Base-by-base conservation (phyloP, 1,140 invertebrate genomes). In the Trichonephila inaurata region DNA sequence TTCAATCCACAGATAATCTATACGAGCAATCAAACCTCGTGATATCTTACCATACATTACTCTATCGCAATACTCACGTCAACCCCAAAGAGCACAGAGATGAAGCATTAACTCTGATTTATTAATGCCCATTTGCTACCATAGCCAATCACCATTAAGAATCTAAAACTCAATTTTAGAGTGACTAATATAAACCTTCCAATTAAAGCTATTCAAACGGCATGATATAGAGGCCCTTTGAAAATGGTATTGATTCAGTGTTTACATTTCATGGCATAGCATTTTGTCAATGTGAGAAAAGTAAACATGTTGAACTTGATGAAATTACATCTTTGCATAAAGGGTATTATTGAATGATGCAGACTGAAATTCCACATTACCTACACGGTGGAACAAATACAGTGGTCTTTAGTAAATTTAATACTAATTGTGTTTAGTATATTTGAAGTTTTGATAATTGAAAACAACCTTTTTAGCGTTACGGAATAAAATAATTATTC, bases 111-210 rank as follows among this genome's bases (percentile, higher is more conserved):
- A 88, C 64, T 88, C 64, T 88, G 86, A 88, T 88, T 88, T 88
- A 88, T 88, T 88, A 64, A 40, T 58, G 51, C 16, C 86, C 82
- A 60, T 83, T 83, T 60, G 44, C 44, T 51, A 58, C 82, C 24
- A 64, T 77, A 24, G 0, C 88, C n/a, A 72, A 89, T 89, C 88
- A 60, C 40, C 88, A 89, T 89, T 66, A 60, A 89, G 88, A 77
- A 89, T 89, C 88, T 89, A 89, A 89, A 89, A 89, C 88, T 89
- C 66, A 89, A 89, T 89, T 89, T 89, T 66, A 58, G 21, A 69
- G 64, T 77, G 66, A 58, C 40, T 33, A 64, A 62, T 87, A n/a
- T 19, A 61, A 33, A 18, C 62, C 61, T n/a, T 21, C 51, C 61
- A 28, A 62, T 87, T 64, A 89, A 89, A 77, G 66, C 51, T 18